Conservation (phyloP, 2,113 vertebrate species). For the Promerops cafer region DNA sequence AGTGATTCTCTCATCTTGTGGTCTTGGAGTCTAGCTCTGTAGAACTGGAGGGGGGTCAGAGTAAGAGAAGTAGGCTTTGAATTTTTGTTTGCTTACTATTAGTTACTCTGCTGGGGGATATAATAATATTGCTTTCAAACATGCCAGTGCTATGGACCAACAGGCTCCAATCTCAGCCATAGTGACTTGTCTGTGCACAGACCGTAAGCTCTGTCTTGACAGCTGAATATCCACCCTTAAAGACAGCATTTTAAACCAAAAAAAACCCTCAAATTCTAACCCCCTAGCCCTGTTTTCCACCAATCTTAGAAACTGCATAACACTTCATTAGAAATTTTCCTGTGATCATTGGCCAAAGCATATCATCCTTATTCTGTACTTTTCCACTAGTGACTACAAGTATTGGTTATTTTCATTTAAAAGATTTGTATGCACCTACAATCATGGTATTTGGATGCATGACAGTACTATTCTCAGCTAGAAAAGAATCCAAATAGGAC, state of each 20-base stretch:
- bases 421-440: neutral
- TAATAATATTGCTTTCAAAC: neutral
- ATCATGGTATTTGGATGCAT: neutral
- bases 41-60: neutral
- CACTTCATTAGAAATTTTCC: neutral
- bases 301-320: neutral
- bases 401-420: neutral
- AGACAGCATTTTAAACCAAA: neutral
- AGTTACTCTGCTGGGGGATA: neutral
- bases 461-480: neutral
- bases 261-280: neutral
- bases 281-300: neutral
- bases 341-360: neutral
- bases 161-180: neutral
- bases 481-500: conserved; percentile 13
- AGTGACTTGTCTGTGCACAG: neutral
- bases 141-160: neutral
- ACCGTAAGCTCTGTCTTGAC: neutral
- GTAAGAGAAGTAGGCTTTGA: neutral
- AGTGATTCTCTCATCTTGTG: neutral
- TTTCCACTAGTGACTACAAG: neutral
- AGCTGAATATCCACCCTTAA: neutral
- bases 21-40: neutral
- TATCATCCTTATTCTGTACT: neutral
- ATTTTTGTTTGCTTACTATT: neutral